Conservation (phyloP, 2,113 vertebrate species). For the Glareola pratincola region DNA sequence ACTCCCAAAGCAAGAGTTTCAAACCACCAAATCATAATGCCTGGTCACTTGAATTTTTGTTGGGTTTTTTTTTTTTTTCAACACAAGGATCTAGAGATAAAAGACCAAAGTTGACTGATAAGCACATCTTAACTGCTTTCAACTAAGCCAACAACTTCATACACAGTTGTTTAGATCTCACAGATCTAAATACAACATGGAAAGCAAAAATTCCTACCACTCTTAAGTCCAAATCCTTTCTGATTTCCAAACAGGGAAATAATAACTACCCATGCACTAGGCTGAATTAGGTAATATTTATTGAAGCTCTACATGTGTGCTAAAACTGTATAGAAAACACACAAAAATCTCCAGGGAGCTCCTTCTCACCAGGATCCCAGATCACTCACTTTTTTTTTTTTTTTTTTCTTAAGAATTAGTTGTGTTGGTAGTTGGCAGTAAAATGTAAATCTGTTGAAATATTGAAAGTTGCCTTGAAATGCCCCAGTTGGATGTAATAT, state of each 20-base stretch:
- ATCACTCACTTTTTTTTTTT: not conserved
- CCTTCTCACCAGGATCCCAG: not conserved
- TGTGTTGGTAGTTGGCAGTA: not conserved
- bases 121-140: not conserved
- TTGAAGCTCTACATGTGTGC: not conserved
- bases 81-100: not conserved
- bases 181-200: not conserved
- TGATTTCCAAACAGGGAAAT: not conserved
- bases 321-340: not conserved
- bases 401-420: not conserved
- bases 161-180: not conserved
- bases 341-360: not conserved
- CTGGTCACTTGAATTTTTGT: not conserved
- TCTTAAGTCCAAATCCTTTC: not conserved
- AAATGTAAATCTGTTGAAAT: not conserved
- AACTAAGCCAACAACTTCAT: not conserved
- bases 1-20: not conserved
- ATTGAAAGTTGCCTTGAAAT: not conserved
- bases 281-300: not conserved
- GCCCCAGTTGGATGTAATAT: not conserved
- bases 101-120: not conserved
- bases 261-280: not conserved
- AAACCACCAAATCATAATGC: not conserved
- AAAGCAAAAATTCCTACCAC: not conserved
- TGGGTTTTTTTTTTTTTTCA: not conserved